Evolutionary conservation across 2,113 vertebrate species (phyloP).

Genomic region (Propithecus coquereli): DNA sequence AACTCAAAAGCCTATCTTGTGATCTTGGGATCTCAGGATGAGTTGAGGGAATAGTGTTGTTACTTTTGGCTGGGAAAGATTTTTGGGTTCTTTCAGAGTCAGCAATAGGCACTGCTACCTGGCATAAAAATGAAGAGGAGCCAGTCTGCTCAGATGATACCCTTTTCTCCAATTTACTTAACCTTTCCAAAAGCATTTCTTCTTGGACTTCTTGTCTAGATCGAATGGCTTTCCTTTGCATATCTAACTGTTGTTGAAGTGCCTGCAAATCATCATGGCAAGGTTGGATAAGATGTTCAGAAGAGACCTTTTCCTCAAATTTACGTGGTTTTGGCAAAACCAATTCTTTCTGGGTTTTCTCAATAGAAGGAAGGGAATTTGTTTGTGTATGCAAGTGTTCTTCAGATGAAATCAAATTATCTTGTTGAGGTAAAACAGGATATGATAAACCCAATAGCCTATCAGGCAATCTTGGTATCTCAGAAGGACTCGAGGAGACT

Average conservation of each 20-base stretch:
- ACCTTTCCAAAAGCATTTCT: conserved; percentile 75
- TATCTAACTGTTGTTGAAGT: conserved; percentile 76
- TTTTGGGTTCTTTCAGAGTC: not conserved
- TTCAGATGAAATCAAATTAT: not conserved
- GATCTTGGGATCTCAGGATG: conserved; percentile 62
- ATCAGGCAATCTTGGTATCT: not conserved
- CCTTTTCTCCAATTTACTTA: conserved; percentile 61
- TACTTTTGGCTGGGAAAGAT: not conserved
- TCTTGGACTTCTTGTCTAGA: conserved; percentile 80
- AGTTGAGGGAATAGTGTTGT: not conserved
- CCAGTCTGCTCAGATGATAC: conserved; percentile 21
- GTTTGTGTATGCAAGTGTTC: not conserved
- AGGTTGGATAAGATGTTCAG: conserved; percentile 71
- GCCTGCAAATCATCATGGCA: conserved; percentile 80
- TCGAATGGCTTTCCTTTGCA: conserved; percentile 76
- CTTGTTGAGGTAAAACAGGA: conserved; percentile 13
- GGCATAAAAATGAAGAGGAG: not conserved
- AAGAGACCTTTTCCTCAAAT: conserved; percentile 20
- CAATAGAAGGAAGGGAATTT: not conserved
- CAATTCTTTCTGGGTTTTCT: conserved; percentile 28
- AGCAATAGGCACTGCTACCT: not conserved
- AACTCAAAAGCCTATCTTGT: conserved; percentile 65
- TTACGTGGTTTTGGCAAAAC: not conserved
- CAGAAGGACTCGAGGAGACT: not conserved
- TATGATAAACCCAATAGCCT: conserved; percentile 13